Percentiles rank a stretch among this genome's conserved stretches.
Evolutionary conservation across 2,888 invertebrate genomes (phyloP).

Genomic region (Belgica antarctica): DNA sequence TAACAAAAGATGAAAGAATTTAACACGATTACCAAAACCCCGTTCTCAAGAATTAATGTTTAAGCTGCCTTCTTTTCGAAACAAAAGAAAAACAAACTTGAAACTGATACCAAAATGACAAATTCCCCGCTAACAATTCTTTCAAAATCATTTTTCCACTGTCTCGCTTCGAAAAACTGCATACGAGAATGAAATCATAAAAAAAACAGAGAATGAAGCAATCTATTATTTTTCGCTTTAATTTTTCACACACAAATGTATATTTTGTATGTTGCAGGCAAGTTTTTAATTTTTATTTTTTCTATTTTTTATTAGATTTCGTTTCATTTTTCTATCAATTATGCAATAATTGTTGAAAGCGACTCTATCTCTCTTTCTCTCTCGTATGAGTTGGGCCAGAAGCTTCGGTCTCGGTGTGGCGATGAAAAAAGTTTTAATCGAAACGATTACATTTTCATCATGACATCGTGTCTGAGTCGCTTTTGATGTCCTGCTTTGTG

Average conservation of each 20-base stretch:
- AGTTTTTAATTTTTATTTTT: constrained; percentile 32
- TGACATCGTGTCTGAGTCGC: background rate
- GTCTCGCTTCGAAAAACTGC: background rate
- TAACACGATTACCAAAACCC: constrained; percentile 31
- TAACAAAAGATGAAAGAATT: background rate
- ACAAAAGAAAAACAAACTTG: constrained; percentile 14
- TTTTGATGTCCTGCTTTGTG: constrained; percentile 30
- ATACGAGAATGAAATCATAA: background rate
- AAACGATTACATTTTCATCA: background rate
- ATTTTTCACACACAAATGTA: background rate
- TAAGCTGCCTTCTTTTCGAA: background rate
- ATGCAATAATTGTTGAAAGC: constrained; percentile 11
- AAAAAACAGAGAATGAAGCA: background rate
- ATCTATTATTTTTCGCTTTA: constrained; percentile 21
- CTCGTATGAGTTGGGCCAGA: constrained; percentile 6
- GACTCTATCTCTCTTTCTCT: too few species aligned
- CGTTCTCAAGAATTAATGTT: constrained; percentile 36
- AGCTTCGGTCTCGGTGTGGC: background rate
- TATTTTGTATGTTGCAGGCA: constrained; percentile 31
- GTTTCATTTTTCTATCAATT: background rate
- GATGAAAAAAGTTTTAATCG: background rate
- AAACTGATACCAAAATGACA: constrained; percentile 35
- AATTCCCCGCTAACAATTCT: background rate
- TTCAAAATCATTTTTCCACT: background rate
- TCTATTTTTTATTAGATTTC: constrained; percentile 29